A percentile compares a stretch with the other conserved stretches of the same genome.
phyloP scores from a whole-genome alignment of 2,797 vertebrate species.

The Scarus forsteni region DNA sequence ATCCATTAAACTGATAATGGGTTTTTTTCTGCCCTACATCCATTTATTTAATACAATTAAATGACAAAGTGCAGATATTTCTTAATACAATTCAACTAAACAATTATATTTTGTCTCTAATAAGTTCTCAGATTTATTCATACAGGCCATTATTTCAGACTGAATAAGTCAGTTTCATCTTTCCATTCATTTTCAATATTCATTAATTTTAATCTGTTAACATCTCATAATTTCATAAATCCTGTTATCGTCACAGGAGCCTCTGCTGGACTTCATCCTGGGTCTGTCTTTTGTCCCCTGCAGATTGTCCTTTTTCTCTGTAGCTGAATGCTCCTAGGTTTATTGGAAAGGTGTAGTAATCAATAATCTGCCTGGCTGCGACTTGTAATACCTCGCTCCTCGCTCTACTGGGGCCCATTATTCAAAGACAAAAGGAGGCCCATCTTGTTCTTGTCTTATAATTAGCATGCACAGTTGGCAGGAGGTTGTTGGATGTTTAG shows the following conservation, averaged over 20 bases:
- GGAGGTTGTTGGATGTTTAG: conserved; percentile 26
- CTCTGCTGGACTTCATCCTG: background rate
- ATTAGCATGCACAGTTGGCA: conserved; percentile 36
- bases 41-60: background rate
- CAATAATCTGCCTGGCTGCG: background rate
- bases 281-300: background rate
- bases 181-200: conserved; percentile 22
- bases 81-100: background rate
- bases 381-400: background rate
- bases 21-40: background rate
- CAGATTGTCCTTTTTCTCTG: background rate
- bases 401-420: background rate
- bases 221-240: background rate
- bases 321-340: background rate
- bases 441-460: conserved; percentile 8
- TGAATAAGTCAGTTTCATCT: background rate
- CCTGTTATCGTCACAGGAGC: conserved; percentile 22
- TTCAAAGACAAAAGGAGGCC: conserved; percentile 16
- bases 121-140: background rate
- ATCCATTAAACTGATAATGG: too few relatives aligned
- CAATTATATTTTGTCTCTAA: background rate
- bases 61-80: background rate
- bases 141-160: background rate
- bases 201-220: conserved; percentile 13
- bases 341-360: background rate